These are phyloP conservation scores for Antigone vipio DNA, from an alignment of 2,113 vertebrate genomes.

Conservation along the genomic window DNA sequence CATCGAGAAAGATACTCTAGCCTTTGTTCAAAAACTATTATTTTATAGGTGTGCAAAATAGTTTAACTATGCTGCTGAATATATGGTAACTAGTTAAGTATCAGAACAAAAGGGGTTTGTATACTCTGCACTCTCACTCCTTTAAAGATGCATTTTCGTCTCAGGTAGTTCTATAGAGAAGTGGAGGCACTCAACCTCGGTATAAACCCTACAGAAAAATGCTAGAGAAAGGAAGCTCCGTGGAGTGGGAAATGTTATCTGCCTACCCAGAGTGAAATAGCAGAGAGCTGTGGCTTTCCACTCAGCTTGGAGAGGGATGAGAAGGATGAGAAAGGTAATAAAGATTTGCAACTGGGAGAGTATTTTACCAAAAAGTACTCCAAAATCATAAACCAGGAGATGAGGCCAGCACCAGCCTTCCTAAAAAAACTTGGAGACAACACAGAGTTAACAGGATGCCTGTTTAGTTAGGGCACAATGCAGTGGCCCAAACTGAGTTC, in stretches of 20 bases:
- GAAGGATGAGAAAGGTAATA: background rate
- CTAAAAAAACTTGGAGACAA: background rate
- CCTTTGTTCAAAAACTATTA: background rate
- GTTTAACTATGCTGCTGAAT: background rate
- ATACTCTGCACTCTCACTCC: background rate
- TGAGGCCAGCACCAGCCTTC: background rate
- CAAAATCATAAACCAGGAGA: background rate
- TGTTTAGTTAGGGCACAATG: background rate
- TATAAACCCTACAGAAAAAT: background rate
- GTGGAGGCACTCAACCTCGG: background rate
- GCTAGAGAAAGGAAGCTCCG: background rate
- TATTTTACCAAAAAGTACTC: background rate
- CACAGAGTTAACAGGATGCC: background rate
- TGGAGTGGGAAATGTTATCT: background rate
- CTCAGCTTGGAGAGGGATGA: background rate
- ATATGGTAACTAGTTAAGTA: background rate
- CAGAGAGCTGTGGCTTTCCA: background rate
- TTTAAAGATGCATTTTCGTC: background rate
- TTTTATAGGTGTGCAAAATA: background rate
- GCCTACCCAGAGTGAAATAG: background rate
- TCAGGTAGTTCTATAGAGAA: background rate
- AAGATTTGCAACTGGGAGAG: background rate
- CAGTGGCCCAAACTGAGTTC: background rate
- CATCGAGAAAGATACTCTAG: background rate
- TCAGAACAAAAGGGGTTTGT: background rate